These are phyloP conservation scores for Ornithoptera alexandrae DNA, from an alignment of 2,888 invertebrate species.

Conservation along the genomic window DNA sequence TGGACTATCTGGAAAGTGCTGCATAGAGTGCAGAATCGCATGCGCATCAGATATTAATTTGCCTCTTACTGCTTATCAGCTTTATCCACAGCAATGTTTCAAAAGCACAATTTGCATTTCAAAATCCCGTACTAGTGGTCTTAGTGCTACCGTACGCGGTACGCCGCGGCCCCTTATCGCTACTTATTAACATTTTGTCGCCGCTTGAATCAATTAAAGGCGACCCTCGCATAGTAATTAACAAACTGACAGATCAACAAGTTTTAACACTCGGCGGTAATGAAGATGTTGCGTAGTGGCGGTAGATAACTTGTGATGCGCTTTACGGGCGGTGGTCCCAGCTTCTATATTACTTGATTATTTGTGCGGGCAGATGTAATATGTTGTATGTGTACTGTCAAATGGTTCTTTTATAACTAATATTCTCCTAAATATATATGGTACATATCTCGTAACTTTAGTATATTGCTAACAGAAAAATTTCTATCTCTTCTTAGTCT, in stretches of 20 bases:
- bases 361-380: neutral
- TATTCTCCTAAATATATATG: neutral
- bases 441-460: too few species aligned
- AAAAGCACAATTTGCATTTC: constrained; percentile 64
- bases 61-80: constrained; percentile 52
- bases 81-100: constrained; percentile 59
- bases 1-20: constrained; percentile 11
- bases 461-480: too few species aligned
- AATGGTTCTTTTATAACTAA: neutral
- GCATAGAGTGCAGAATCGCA: constrained; percentile 56
- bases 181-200: constrained; percentile 77
- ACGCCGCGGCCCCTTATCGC: constrained; percentile 52
- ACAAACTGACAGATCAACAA: constrained; percentile 73
- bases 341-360: constrained; percentile 7
- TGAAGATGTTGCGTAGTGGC: constrained; percentile 69
- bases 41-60: constrained; percentile 62
- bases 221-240: constrained; percentile 72
- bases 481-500: too few species aligned
- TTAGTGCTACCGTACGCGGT: constrained; percentile 30
- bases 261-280: constrained; percentile 76
- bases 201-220: constrained; percentile 72
- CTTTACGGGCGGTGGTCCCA: constrained; percentile 22
- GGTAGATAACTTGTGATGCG: constrained; percentile 40
- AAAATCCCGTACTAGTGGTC: constrained; percentile 42
- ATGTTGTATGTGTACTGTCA: neutral